phyloP scores from a whole-genome alignment of 2,888 invertebrate species.

The Pachymerium ferrugineum region DNA sequence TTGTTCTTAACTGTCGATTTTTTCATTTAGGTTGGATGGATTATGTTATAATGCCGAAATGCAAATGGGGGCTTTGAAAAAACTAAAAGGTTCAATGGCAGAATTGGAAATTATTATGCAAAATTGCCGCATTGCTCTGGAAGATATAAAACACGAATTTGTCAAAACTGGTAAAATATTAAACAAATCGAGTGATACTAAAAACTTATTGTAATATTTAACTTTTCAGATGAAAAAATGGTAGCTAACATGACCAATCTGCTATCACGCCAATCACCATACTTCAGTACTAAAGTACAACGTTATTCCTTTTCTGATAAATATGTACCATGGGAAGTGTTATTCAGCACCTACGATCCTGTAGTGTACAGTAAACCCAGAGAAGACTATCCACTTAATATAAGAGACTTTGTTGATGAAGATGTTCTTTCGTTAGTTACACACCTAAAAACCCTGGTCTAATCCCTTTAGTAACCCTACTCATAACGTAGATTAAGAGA shows the following conservation, averaged over 20 bases:
- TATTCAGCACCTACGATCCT: conserved; percentile 45
- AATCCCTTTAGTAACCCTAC: not conserved
- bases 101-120: conserved; percentile 45
- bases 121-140: conserved; percentile 39
- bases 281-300: conserved; percentile 45
- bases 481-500: conserved; percentile 33
- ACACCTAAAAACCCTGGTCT: not conserved
- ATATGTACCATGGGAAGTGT: conserved; percentile 49
- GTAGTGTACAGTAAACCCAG: conserved; percentile 43
- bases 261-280: conserved; percentile 46
- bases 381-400: conserved; percentile 41
- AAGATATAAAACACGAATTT: conserved; percentile 39
- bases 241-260: conserved; percentile 41
- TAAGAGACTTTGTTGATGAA: conserved; percentile 44
- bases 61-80: not conserved
- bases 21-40: not conserved
- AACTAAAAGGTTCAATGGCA: conserved; percentile 44
- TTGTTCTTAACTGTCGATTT: no score
- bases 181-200: not conserved
- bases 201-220: not conserved
- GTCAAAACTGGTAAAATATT: conserved; percentile 35
- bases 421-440: conserved; percentile 42
- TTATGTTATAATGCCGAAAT: conserved; percentile 6
- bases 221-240: conserved; percentile 32
- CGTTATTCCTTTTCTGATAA: conserved; percentile 48